Conservation (phyloP, 2,113 vertebrate species). For the Vireo altiloquus region DNA sequence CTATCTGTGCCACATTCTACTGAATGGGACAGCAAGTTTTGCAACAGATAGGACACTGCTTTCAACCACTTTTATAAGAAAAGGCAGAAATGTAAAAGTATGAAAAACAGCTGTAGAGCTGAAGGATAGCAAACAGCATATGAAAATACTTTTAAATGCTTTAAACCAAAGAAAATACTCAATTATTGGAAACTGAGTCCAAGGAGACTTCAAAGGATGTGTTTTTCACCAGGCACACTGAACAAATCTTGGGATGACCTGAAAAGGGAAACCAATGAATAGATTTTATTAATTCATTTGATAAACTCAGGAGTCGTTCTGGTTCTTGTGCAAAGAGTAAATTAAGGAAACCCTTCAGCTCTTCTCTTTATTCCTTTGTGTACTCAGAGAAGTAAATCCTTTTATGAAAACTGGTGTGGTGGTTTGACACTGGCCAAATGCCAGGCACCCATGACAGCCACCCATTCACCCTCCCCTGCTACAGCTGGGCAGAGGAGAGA, state of each 20-base stretch:
- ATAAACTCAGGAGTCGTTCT: not conserved
- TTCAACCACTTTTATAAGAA: not conserved
- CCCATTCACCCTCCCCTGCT: not conserved
- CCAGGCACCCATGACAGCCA: not conserved
- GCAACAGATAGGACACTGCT: not conserved
- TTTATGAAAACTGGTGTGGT: not conserved
- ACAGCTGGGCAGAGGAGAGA: not conserved
- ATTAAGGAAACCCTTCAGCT: not conserved
- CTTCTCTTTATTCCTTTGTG: not conserved
- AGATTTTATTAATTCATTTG: not conserved
- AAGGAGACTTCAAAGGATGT: not conserved
- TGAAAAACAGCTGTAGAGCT: not conserved
- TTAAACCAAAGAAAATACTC: not conserved
- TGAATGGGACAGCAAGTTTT: not conserved
- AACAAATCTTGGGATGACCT: not conserved
- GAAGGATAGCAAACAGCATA: fast-evolving
- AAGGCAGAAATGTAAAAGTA: not conserved
- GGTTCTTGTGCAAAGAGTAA: not conserved
- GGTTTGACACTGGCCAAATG: not conserved
- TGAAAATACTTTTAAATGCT: not conserved
- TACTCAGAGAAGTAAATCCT: not conserved
- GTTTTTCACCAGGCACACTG: not conserved
- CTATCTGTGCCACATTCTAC: not conserved
- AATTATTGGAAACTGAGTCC: not conserved
- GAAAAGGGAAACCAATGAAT: not conserved